These are phyloP conservation scores for Horisme vitalbata DNA, from an alignment of 2,888 invertebrate genomes.

Conservation along the genomic window DNA sequence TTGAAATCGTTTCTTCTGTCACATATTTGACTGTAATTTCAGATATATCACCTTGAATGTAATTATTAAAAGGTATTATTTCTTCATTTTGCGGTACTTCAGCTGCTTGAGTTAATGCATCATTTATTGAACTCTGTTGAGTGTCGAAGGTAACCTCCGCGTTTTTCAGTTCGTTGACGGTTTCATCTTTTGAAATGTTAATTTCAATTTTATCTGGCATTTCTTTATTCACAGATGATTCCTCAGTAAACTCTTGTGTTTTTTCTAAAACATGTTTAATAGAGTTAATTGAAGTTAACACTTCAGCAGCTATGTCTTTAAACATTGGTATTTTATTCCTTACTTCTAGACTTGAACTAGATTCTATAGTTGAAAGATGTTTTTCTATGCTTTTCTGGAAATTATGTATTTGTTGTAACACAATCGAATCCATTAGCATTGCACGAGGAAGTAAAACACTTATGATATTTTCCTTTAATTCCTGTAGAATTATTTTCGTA, in stretches of 20 bases:
- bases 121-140: not conserved
- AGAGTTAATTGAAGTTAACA: conserved; percentile 40
- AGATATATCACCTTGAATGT: not conserved
- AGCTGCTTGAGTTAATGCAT: no score
- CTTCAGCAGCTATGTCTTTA: conserved; percentile 49
- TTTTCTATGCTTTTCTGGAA: conserved; percentile 42
- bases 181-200: not conserved
- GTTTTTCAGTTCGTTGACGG: no score
- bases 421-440: conserved; percentile 32
- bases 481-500: conserved; percentile 66
- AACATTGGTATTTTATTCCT: conserved; percentile 73
- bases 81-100: no score
- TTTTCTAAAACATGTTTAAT: conserved; percentile 30
- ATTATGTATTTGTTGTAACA: conserved; percentile 31
- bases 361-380: conserved; percentile 48
- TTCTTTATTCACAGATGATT: not conserved
- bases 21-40: not conserved
- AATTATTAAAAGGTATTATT: not conserved
- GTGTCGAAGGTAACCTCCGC: no score
- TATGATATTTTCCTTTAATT: conserved; percentile 51
- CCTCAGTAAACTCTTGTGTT: not conserved
- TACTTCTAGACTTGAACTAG: conserved; percentile 58
- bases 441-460: conserved; percentile 40
- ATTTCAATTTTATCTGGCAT: not conserved
- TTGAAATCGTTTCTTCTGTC: not conserved